Evolutionary conservation across 2,888 invertebrate genomes (phyloP).

Genomic region (Nemoura dubitans): DNA sequence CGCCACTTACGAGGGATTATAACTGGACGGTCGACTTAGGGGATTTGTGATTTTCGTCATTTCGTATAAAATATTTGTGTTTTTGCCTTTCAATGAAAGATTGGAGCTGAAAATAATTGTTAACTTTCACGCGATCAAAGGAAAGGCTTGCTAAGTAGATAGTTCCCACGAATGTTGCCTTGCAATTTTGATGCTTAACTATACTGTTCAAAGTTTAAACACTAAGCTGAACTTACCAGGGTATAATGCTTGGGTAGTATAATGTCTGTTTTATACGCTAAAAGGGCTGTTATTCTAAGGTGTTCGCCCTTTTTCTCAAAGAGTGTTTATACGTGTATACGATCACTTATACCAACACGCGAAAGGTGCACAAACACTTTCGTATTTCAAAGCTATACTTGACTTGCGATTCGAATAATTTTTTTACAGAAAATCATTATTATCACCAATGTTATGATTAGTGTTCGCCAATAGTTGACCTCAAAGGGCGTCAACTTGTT

Average conservation of each 20-base stretch:
- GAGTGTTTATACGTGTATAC: too few relatives aligned
- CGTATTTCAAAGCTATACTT: too few relatives aligned
- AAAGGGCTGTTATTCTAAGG: too few relatives aligned
- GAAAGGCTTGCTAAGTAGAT: background rate
- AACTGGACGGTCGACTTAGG: background rate
- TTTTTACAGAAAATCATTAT: background rate
- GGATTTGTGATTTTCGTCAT: background rate
- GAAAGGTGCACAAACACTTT: too few relatives aligned
- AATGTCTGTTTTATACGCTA: too few relatives aligned
- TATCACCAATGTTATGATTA: conserved; percentile 2
- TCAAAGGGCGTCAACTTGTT: conserved; percentile 19
- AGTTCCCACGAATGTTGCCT: background rate
- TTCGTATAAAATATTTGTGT: background rate
- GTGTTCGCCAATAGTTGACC: conserved; percentile 26
- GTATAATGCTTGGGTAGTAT: too few relatives aligned
- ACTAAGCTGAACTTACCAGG: background rate
- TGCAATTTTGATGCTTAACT: background rate
- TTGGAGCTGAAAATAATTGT: background rate
- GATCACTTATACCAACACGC: too few relatives aligned
- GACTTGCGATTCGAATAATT: background rate
- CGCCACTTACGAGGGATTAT: background rate
- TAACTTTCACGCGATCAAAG: background rate
- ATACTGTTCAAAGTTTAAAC: too few relatives aligned
- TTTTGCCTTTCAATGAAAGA: conserved; percentile 3
- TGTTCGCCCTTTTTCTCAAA: too few relatives aligned